Conservation (phyloP, 2,888 invertebrate species). For the Latrodectus hesperus region DNA sequence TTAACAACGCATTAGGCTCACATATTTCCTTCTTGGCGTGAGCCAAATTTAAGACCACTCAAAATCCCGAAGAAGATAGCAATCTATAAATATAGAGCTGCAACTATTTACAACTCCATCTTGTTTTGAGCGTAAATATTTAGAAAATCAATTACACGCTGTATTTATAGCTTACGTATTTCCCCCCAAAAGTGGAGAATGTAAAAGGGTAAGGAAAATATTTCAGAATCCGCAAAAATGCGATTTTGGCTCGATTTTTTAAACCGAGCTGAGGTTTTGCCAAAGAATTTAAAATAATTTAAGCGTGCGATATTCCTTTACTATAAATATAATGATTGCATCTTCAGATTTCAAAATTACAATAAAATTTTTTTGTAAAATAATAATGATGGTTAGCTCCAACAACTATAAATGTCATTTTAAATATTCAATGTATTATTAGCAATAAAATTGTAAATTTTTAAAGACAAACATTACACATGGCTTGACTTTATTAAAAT, state of each 20-base stretch:
- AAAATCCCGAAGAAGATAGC: conserved; percentile 17
- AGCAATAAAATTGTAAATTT: too few relatives aligned
- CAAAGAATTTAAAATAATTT: too few relatives aligned
- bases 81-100: conserved; percentile 41
- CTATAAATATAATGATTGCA: too few relatives aligned
- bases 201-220: conserved; percentile 18
- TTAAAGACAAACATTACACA: too few relatives aligned
- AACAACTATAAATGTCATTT: too few relatives aligned
- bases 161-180: conserved; percentile 26
- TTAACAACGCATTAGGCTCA: conserved; percentile 29
- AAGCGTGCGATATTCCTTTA: too few relatives aligned
- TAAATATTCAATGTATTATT: too few relatives aligned
- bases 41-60: conserved; percentile 39
- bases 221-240: background rate
- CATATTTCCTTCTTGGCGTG: conserved; percentile 4
- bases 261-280: too few relatives aligned
- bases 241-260: conserved; percentile 13
- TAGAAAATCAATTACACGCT: conserved; percentile 39
- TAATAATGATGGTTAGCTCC: too few relatives aligned
- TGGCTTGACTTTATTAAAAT: too few relatives aligned
- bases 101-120: conserved; percentile 44
- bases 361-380: too few relatives aligned
- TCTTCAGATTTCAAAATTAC: too few relatives aligned
- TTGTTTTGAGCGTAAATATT: conserved; percentile 30
- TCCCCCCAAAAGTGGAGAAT: conserved; percentile 11